These are phyloP conservation scores for Cottus gobio DNA, from an alignment of 2,113 vertebrate genomes.

Conservation along the genomic window DNA sequence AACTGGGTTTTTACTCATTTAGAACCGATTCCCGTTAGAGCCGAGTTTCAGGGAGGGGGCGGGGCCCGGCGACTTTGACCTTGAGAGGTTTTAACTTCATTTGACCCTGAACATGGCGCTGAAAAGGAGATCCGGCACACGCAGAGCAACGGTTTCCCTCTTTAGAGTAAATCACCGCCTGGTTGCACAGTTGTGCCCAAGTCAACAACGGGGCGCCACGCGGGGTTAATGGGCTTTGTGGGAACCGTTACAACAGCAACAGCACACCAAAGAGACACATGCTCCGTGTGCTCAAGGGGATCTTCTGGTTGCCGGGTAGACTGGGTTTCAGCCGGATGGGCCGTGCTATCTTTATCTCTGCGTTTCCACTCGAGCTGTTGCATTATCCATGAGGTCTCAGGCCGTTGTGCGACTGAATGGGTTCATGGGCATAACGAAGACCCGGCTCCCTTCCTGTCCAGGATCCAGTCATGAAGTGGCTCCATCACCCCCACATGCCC, in stretches of 20 bases:
- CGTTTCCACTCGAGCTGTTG: constrained; percentile 48
- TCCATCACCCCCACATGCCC: too few relatives aligned
- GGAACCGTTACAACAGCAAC: constrained; percentile 3
- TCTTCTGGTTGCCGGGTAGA: constrained; percentile 69
- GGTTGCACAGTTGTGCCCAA: constrained; percentile 24
- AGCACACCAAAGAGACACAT: neutral
- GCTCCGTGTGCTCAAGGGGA: constrained; percentile 3
- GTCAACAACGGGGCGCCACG: neutral
- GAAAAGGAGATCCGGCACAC: neutral
- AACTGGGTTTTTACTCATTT: too few relatives aligned
- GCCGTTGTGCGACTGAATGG: constrained; percentile 31
- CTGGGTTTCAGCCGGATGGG: constrained; percentile 23
- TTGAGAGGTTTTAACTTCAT: neutral
- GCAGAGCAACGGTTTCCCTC: neutral
- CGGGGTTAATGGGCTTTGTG: neutral
- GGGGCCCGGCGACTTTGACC: too few relatives aligned
- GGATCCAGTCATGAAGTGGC: constrained; percentile 49
- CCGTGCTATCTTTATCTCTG: constrained; percentile 65
- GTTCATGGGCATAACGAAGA: constrained; percentile 35
- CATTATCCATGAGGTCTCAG: constrained; percentile 67
- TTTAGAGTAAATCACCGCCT: neutral
- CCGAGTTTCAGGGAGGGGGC: too few relatives aligned
- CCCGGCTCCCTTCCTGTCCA: neutral
- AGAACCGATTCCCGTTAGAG: too few relatives aligned
- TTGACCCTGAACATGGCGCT: neutral